phyloP scores from a whole-genome alignment of 2,797 vertebrate genomes.

The Girardinus metallicus region DNA sequence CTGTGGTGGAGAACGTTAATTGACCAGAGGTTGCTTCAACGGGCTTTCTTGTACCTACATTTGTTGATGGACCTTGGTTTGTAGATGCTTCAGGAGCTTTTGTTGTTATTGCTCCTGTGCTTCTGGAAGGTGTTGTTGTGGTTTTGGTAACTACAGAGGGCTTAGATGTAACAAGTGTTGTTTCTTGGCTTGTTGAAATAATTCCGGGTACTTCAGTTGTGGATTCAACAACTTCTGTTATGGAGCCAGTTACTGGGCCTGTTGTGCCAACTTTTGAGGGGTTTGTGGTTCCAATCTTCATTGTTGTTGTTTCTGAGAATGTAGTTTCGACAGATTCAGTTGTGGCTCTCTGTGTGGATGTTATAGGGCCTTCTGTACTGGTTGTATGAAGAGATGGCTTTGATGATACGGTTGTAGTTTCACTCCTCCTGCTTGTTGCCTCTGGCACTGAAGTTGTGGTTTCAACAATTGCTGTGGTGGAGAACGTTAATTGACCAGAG shows the following conservation, averaged over 20 bases:
- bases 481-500: background rate
- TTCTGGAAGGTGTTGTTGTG: background rate
- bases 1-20: background rate
- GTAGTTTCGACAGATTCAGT: background rate
- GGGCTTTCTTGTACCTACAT: background rate
- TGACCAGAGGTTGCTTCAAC: background rate
- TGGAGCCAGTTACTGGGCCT: conserved; percentile 1
- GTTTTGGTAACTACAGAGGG: background rate
- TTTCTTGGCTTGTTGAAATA: conserved; percentile 1
- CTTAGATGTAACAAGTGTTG: background rate
- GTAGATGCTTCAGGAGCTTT: rapidly evolving
- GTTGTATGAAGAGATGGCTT: background rate
- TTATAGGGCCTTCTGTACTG: background rate
- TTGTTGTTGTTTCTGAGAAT: background rate
- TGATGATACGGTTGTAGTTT: background rate
- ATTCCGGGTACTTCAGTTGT: background rate
- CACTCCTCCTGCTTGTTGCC: background rate
- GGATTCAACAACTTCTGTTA: conserved; percentile 6
- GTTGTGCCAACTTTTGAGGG: background rate
- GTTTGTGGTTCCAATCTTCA: background rate
- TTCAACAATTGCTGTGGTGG: background rate
- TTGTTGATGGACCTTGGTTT: background rate
- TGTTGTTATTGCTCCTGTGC: background rate
- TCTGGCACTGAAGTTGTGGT: background rate
- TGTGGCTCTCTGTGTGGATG: background rate